phyloP scores from a whole-genome alignment of 2,113 vertebrate genomes.

The Gallinago media region DNA sequence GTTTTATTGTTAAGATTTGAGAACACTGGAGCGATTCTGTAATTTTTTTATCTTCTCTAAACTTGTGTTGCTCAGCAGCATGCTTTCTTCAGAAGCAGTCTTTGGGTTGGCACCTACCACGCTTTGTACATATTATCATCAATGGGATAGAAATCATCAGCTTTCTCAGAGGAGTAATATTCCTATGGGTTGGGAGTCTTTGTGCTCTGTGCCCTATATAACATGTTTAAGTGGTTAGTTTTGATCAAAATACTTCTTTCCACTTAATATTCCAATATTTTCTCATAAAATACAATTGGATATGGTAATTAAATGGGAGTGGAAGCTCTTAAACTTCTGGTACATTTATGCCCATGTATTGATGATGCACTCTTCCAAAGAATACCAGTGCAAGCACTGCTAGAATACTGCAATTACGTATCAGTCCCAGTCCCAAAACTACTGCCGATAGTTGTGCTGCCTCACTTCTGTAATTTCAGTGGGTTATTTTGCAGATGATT shows the following conservation, averaged over 20 bases:
- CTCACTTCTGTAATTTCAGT: not conserved
- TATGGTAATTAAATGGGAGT: not conserved
- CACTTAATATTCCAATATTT: not conserved
- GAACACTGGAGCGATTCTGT: not conserved
- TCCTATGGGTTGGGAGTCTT: not conserved
- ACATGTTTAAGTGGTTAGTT: not conserved
- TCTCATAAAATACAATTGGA: not conserved
- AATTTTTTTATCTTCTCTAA: not conserved
- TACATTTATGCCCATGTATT: rapidly evolving
- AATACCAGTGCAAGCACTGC: not conserved
- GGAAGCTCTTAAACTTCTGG: not conserved
- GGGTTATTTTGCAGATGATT: not conserved
- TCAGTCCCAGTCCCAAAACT: not conserved
- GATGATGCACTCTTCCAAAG: not conserved
- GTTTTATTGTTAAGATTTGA: not conserved
- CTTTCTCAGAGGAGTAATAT: not conserved
- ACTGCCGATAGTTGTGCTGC: not conserved
- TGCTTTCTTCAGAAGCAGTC: not conserved
- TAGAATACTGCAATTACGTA: not conserved
- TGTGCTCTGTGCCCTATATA: not conserved
- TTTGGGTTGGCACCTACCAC: not conserved
- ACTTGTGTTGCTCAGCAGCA: not conserved
- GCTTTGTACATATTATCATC: not conserved
- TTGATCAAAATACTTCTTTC: not conserved
- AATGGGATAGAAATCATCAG: not conserved